Evolutionary conservation across 2,113 vertebrate genomes (phyloP), one percentile per base, ranked within the genome.

Genomic region (Brachypodius melanocephalos): DNA sequence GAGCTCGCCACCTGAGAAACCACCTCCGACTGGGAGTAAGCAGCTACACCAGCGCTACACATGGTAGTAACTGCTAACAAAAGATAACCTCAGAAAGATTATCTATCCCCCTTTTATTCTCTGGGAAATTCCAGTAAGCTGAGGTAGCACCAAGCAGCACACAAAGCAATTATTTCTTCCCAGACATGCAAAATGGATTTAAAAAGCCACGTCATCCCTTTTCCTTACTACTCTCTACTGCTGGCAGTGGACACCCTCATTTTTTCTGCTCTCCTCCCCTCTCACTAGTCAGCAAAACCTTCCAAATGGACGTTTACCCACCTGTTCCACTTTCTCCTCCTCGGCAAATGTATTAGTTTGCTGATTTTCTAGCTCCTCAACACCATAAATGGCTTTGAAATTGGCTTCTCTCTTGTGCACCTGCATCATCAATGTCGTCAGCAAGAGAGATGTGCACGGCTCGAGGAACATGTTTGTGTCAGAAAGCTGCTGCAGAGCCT

Each of bases 381-480:
- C 71, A 81, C 95, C 96, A 94, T 94, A 97, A 97, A 97, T 69
- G 95, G 93, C 91, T 97, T 84, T 88, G 90, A 95, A 95, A 95
- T 51, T 65, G 92, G 81, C 95, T 86, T 69, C 94, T 96, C 88
- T 78, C 95, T 96, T 74, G 86, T 88, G 85, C 52, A 96, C 95
- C 96, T 85, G 92, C 96, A 94, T 96, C 96, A 92, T 88, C 95
- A n/a, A 48, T 97, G 97, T 97, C 83, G 89, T 96, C 78, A 94
- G 94, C 81, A 90, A 66, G 80, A 96, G 94, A 58, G 91, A 96
- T 95, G 96, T 89, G 89, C 85, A 88, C 12, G 7, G 90, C 96
- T 89, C 34, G 32, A 97, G 94, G 92, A 91, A 72, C 65, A 2
- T 89, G 66, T 85, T 77, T 87, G 88, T 94, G 78, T 74, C 76